Base-by-base conservation (phyloP, 2,113 vertebrate species). In the Sisor rabdophorus region DNA sequence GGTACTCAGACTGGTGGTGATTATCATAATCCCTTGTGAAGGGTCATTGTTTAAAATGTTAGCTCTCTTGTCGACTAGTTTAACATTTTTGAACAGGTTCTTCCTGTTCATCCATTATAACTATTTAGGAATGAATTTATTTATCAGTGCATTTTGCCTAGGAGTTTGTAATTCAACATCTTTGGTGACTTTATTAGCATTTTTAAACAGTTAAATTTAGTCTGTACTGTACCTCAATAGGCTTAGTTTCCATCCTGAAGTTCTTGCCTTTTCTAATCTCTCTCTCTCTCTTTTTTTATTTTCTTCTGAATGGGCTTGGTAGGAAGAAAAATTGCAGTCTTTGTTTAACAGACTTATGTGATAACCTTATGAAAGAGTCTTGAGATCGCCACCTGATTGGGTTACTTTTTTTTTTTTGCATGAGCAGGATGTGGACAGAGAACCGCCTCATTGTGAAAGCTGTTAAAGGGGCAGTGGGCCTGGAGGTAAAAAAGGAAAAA, bases 331-430 rank as follows among this genome's bases (percentile, higher is more conserved):
- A 11, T 64, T 11, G 36, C n/a, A 24, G 50, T 28, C 59, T 28
- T 68, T 55, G 56, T 61, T 53, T 78, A 71, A 72, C 55, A 58
- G 58, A 56, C 48, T 72, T 56, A 73, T 48, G 69, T 56, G 36
- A 78, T 17, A n/a, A 61, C 12, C 24, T 65, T 50, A 64, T 78
- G 68, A 72, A 78, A 78, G 76, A 40, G 59, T 54, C 30, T 64
- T 11, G 15, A 59, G 64, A 69, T 59, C 58, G 15, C 26, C 60
- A 44, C 65, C 44, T 53, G 54, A 70, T 70, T 22, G 13, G 24
- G 75, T 70, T 70, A 19, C 53, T 53, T 52, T 73, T 19, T 52
- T 73, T 19, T 20, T 16, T 7, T 12, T 58, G 19, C 65, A 11
- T 22, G 47, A 26, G 16, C 11, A 32, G 65, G 32, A 28, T 16